Base-by-base conservation (phyloP, 2,888 invertebrate species). In the Linnaemya tessellans region DNA sequence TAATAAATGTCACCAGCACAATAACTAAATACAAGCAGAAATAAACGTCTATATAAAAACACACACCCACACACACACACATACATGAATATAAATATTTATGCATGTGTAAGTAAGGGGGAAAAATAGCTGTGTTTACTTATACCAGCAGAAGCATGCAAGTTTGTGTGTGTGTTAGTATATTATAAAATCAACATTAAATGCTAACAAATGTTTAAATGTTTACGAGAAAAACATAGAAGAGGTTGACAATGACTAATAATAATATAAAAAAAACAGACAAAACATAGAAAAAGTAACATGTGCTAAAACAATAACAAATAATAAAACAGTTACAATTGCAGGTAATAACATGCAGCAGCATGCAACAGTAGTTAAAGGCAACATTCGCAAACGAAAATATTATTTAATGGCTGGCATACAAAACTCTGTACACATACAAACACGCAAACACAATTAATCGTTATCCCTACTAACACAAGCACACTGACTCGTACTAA, bases 181-280 rank as follows among this genome's bases (percentile, higher is more conserved):
- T 13, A 56, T 30, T 75, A 56, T 67, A 43, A 67, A 78, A 58
- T 54, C 70, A 18, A 54, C 68, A 68, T 60, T 68, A 25, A 54
- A 67, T 68, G 60, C 43, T 68, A 22, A 74, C 51, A 74, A 80
- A 46, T 68, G 22, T 67, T 51, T 11, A 13, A 25, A 68, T 75
- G 35, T 82, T 82, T 70, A 22, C 25, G 13, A 49, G 30, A 65
- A 65, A 56, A 70, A 82, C 77, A 82, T 65, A 49, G 56, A 82
- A 82, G 71, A 82, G 77, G 82, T 82, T 56, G 73, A 62, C 13
- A 46, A 22, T 30, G 11, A 46, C 25, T 9, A 22, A 64, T 20
- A 30, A 30, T 5, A 30, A 30, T 5, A 30, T 3, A 38, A 46
- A 8, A 41, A 7, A 25, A 25, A 30, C 46, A 5, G 1, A 65